Evolutionary conservation across 2,888 invertebrate species (phyloP), one percentile per base, ranked within the genome.

Genomic region (Cerastis leucographa): DNA sequence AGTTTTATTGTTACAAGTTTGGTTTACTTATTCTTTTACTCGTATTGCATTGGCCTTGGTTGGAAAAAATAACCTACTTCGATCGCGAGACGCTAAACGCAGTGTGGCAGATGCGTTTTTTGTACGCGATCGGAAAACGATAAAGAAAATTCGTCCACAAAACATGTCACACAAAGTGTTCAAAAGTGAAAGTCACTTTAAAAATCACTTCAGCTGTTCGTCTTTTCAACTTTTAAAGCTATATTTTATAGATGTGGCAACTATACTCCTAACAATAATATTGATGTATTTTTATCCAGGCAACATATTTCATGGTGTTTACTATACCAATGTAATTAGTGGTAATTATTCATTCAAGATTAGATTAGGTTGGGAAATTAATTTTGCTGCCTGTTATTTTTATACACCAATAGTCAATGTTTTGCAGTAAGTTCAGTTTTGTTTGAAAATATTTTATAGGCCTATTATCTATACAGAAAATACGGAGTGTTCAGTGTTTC

Each of bases 1-100:
- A 94, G 91, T 94, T 94, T 93, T 93, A 93, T 94, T 94, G 92
- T 92, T 91, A 87, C 84, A 86, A 89, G 88, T 89, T 89, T 84
- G 78, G 83, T 86, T 86, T 81, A 85, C 88, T 86, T 89, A 87
- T 81, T 90, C 84, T 87, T 84, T 89, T 88, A 86, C 86, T 91
- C 86, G 87, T 90, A 90, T 91, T 92, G 90, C 89, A 88, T 85
- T 92, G 92, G 89, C 94, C 94, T 95, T 95, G 94, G 90, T 87
- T 88, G 85, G 74, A 91, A 91, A 80, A 91, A 91, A 89, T 92
- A 93, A 91, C 91, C 91, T 91, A 91, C 86, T 90, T 90, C 71
- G 83, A 83, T 84, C 77, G 71, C 70, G 84, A 86, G 78, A 74
- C 78, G 79, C 71, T 59, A 78, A 77, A 56, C 64, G 64, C 74